Evolutionary conservation across 2,797 vertebrate species (phyloP), one percentile per base, ranked within the genome.

Genomic region (Spea hammondii): DNA sequence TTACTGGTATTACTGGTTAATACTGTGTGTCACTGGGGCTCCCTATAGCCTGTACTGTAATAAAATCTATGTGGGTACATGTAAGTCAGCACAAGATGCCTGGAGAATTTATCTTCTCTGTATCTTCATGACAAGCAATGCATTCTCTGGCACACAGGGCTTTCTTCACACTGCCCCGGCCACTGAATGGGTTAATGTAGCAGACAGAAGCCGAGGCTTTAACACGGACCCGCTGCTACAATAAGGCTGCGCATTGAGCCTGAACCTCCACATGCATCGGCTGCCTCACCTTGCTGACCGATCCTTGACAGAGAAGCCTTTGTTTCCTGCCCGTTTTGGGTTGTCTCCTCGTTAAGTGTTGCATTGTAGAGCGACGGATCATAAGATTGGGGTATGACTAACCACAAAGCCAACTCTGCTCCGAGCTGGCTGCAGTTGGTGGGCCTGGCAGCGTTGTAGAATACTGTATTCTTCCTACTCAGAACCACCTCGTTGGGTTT

Each of bases 341-440:
- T 76, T 75, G 72, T 65, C 32, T 62, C 54, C 72, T 70, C 57
- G 66, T 71, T 65, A 76, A 80, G 67, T 76, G 78, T 67, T 70
- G 72, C 78, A 54, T 80, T 80, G 72, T 80, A 62, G 67, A 57
- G 75, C 67, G 13, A 6, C 1, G 32, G 67, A 80, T 80, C 78
- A 80, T 80, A 73, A 76, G 78, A 75, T 47, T 53, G 72, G 54
- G 67, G 66, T 53, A 75, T 80, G 78, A 80, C 72, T 76, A 70
- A 76, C 57, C 72, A 70, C 78, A 62, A 55, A 75, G 70, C 65
- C 7, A 53, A 7, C 17, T 12, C 64, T 44, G 71, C 77, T 64
- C 32, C 1, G 3, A 70, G 46, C 78, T 69, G 65, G 7, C 78
- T 65, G 50, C 65, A 71, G 44, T 66, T 70, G 71, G 72, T 60